Evolutionary conservation across 2,113 vertebrate genomes (phyloP), one percentile per base, ranked within the genome.

Genomic region (Dasyprocta punctata): DNA sequence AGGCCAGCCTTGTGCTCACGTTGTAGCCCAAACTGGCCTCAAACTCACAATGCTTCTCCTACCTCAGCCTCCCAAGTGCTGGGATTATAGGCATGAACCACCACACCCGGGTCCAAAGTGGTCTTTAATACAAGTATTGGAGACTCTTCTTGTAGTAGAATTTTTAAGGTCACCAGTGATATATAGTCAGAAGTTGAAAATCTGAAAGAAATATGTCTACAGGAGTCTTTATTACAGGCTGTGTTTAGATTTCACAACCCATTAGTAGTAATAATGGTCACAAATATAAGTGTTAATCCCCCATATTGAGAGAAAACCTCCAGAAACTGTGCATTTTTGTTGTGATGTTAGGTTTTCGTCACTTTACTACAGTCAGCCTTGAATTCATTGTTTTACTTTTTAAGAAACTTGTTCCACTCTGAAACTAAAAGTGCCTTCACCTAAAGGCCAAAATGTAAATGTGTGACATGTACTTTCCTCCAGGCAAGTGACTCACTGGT

Each of bases 361-460:
- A 60, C 56, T 47, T 47, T 58, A 58, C 54, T 28, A 75, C 33
- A 91, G 33, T 95, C 41, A 86, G 60, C 56, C n/a, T 7, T 84
- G 47, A 7, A 85, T 90, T 96, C 92, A 28, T 65, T 86, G 38
- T 33, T 84, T 82, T 52, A 73, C 26, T 87, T 89, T 95, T 96
- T 33, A 87, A 84, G 73, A 54, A 16, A 88, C 10, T 78, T 86
- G 19, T 54, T 77, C 58, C 82, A 28, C 86, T 96, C 84, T 84
- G n/a, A 80, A 95, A 95, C 85, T 30, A 30, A 89, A 94, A 33
- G 75, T n/a, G 4, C 41, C 60, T 95, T 86, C 75, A 33, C 52
- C 91, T 86, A 73, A 91, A 83, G 78, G 82, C 71, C 54, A 89
- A 89, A 97, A 92, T 95, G 60, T 86, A 91, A 97, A 92, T 92